Conservation (phyloP, 2,113 vertebrate species). For the human (Homo sapiens) region GRCh38 chr5:34370001-34370500, state of each 20-base stretch:
- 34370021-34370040: neutral
- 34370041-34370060: neutral
- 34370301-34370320: neutral
- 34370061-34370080: neutral
- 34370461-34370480: neutral
- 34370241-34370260: neutral
- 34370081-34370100: neutral
- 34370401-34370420: neutral
- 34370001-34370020: neutral
- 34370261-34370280: neutral
- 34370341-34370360: neutral
- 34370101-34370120: neutral
- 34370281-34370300: neutral
- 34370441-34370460: neutral
- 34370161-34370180: neutral
- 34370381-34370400: neutral
- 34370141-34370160: neutral
- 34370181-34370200: neutral
- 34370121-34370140: neutral
- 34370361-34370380: neutral
- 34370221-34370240: fast-evolving
- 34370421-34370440: neutral
- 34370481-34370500: neutral
- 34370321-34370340: neutral
- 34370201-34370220: fast-evolving